phyloP scores from a whole-genome alignment of 2,888 invertebrate species.

The Microdon myrmicae region DNA sequence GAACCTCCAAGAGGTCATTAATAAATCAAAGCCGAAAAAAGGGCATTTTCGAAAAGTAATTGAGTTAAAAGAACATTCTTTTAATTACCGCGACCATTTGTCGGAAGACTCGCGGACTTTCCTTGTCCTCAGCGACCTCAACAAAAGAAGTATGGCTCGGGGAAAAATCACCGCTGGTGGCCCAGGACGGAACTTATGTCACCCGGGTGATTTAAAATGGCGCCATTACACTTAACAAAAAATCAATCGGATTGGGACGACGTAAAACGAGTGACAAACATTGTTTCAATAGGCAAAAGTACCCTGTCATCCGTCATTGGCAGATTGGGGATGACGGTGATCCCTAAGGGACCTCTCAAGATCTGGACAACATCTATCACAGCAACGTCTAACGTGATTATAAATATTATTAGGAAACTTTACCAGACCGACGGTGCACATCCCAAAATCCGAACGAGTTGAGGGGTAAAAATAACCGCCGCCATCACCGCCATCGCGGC shows the following conservation, averaged over 20 bases:
- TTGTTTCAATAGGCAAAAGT: too few relatives aligned
- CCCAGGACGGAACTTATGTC: constrained; percentile 35
- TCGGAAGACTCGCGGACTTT: too few relatives aligned
- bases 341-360: too few relatives aligned
- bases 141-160: not conserved
- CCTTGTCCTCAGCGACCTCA: not conserved
- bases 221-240: constrained; percentile 4
- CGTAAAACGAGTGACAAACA: constrained; percentile 17
- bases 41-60: constrained; percentile 10
- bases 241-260: not conserved
- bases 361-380: too few relatives aligned
- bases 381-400: constrained; percentile 1
- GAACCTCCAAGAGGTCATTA: constrained; percentile 33
- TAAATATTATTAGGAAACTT: constrained; percentile 37
- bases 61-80: too few relatives aligned
- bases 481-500: constrained; percentile 47
- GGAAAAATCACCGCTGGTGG: constrained; percentile 25
- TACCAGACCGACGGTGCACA: constrained; percentile 39
- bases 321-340: too few relatives aligned
- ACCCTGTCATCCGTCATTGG: too few relatives aligned
- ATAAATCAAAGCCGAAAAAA: constrained; percentile 2
- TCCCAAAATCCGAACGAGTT: too few relatives aligned
- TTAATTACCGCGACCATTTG: too few relatives aligned
- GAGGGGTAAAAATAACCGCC: constrained; percentile 49
- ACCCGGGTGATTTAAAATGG: constrained; percentile 4